Conservation (phyloP, 2,113 vertebrate species). For the Rattus rattus region DNA sequence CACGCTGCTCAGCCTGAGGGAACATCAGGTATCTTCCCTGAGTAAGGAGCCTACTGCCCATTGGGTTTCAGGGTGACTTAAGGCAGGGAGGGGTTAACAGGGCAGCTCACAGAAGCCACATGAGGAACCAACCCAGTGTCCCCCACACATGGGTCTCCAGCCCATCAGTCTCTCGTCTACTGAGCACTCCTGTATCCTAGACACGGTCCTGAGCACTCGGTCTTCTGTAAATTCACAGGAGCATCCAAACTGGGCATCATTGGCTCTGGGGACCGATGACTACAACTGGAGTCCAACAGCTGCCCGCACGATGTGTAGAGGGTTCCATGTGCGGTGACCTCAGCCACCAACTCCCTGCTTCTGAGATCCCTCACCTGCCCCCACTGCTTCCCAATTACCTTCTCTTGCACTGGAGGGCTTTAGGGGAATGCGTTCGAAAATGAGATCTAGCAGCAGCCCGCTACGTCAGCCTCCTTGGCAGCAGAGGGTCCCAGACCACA, state of each 20-base stretch:
- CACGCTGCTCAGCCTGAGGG: too few species aligned
- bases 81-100: background rate
- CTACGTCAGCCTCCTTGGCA: background rate
- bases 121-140: background rate
- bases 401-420: background rate
- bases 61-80: background rate
- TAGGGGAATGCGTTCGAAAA: background rate
- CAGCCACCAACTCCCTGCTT: background rate
- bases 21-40: background rate
- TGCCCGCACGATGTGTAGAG: background rate
- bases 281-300: background rate
- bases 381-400: background rate
- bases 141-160: background rate
- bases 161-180: background rate
- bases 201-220: background rate
- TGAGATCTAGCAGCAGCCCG: background rate
- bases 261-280: background rate
- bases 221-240: background rate
- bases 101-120: background rate
- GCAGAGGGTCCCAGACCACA: background rate
- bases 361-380: background rate
- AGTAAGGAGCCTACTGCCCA: background rate
- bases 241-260: background rate
- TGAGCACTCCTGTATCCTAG: background rate
- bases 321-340: background rate